Conservation (phyloP, 1,140 invertebrate species). For the Plutomurus gul region DNA sequence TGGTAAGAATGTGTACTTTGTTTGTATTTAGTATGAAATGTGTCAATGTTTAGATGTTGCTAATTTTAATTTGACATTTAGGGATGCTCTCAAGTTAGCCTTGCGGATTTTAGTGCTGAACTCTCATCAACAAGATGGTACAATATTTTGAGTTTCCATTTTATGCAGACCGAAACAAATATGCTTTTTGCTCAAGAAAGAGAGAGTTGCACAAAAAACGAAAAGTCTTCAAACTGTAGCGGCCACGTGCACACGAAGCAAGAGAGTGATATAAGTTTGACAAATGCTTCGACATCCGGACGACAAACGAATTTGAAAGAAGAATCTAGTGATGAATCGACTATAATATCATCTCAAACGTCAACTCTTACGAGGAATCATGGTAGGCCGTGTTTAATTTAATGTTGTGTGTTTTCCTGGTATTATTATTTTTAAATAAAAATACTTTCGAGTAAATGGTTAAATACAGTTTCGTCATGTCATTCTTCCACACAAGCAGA, state of each 20-base stretch:
- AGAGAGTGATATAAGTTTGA: conserved; percentile 60
- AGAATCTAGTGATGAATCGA: conserved; percentile 95
- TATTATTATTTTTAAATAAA: conserved; percentile 4
- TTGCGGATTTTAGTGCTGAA: conserved; percentile 89
- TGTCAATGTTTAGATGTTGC: no score
- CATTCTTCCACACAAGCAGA: conserved; percentile 13
- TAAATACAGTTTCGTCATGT: no score
- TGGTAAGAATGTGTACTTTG: conserved; percentile 66
- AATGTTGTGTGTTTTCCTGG: no score
- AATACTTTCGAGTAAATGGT: not conserved
- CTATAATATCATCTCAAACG: conserved; percentile 93
- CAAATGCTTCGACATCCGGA: conserved; percentile 32
- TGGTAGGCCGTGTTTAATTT: conserved; percentile 60
- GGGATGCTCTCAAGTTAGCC: conserved; percentile 92
- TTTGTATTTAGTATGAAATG: conserved; percentile 21
- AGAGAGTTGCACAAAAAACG: not conserved
- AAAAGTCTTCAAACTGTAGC: conserved; percentile 40
- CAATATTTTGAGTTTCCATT: conserved; percentile 87
- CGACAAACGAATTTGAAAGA: conserved; percentile 67
- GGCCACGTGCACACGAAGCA: conserved; percentile 59
- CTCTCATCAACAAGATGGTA: conserved; percentile 86
- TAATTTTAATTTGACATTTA: no score
- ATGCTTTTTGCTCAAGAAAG: not conserved
- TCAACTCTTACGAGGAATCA: conserved; percentile 93
- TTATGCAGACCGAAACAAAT: conserved; percentile 67